Conservation (phyloP, 1,140 invertebrate species). For the Protaetia brevitarsis region DNA sequence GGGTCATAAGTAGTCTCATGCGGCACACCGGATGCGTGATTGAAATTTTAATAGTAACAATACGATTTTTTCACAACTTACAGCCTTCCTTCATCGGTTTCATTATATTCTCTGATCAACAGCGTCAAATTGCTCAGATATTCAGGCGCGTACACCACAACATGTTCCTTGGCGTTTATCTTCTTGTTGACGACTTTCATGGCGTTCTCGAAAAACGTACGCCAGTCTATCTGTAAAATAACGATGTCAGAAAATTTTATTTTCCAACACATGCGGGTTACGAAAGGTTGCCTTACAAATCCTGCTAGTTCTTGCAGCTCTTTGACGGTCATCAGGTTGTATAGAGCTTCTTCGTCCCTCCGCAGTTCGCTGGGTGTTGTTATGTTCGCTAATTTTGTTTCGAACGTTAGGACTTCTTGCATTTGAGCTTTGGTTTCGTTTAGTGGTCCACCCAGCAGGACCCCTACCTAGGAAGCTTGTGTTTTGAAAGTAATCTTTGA, state of each 20-base stretch:
- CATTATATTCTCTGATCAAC: conserved; percentile 67
- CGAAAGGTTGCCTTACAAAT: conserved; percentile 61
- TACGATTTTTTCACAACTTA: conserved; percentile 57
- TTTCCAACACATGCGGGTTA: too few relatives aligned
- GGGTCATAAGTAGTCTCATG: too few relatives aligned
- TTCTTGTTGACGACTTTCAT: conserved; percentile 67
- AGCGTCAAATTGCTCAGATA: conserved; percentile 76
- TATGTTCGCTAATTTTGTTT: conserved; percentile 83
- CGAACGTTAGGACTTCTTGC: conserved; percentile 80
- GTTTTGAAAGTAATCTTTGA: not conserved
- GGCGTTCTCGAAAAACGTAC: conserved; percentile 78
- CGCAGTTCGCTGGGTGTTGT: conserved; percentile 81
- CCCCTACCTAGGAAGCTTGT: conserved; percentile 65
- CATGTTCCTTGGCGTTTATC: conserved; percentile 56
- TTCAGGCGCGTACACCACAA: conserved; percentile 85
- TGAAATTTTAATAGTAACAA: too few relatives aligned
- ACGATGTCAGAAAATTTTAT: not conserved
- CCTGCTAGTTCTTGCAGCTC: conserved; percentile 73
- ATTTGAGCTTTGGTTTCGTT: conserved; percentile 70
- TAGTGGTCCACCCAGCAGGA: conserved; percentile 80
- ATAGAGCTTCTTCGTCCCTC: conserved; percentile 86
- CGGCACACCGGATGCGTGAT: too few relatives aligned
- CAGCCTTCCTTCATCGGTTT: conserved; percentile 72
- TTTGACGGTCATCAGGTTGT: conserved; percentile 78
- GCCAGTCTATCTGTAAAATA: conserved; percentile 73